These are phyloP conservation scores for Scaptomyza parva DNA, from an alignment of 2,888 invertebrate genomes.

Conservation along the genomic window DNA sequence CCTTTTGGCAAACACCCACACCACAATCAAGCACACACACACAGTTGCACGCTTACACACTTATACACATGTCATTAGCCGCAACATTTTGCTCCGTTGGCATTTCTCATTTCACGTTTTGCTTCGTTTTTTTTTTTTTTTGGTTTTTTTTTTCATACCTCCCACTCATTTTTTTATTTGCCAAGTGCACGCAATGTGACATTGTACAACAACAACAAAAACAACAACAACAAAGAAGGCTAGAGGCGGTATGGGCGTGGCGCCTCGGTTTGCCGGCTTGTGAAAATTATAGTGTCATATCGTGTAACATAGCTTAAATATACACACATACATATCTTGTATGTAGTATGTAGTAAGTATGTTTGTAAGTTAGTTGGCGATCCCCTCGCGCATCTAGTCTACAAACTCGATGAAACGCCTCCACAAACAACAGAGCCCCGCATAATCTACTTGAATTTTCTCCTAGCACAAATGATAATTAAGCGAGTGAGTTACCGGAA, in stretches of 20 bases:
- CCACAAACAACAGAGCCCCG: slow-evolving; percentile 2
- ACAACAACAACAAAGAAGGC: neutral
- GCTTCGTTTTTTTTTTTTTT: neutral
- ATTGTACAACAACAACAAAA: slow-evolving; percentile 5
- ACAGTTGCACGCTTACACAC: slow-evolving; percentile 19
- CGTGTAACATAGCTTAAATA: slow-evolving; percentile 38
- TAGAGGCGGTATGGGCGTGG: slow-evolving; percentile 19
- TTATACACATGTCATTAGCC: slow-evolving; percentile 64
- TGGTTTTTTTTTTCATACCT: slow-evolving; percentile 23
- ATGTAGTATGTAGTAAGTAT: too few species aligned
- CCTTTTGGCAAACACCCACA: slow-evolving; percentile 58
- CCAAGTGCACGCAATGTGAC: slow-evolving; percentile 75
- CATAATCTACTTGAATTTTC: slow-evolving; percentile 49
- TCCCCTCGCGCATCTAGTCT: neutral
- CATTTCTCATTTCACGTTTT: slow-evolving; percentile 32
- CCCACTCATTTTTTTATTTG: slow-evolving; percentile 60
- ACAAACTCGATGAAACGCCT: slow-evolving; percentile 8
- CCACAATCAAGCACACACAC: slow-evolving; percentile 18
- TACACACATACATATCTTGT: too few species aligned
- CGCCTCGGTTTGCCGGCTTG: slow-evolving; percentile 6
- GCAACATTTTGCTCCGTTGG: slow-evolving; percentile 64
- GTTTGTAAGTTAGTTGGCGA: neutral
- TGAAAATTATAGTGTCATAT: slow-evolving; percentile 68
- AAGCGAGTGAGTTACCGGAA: slow-evolving; percentile 24
- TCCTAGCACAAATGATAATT: slow-evolving; percentile 50